These are phyloP conservation scores for Oophaga pumilio DNA, from an alignment of 2,113 vertebrate genomes.

Conservation along the genomic window DNA sequence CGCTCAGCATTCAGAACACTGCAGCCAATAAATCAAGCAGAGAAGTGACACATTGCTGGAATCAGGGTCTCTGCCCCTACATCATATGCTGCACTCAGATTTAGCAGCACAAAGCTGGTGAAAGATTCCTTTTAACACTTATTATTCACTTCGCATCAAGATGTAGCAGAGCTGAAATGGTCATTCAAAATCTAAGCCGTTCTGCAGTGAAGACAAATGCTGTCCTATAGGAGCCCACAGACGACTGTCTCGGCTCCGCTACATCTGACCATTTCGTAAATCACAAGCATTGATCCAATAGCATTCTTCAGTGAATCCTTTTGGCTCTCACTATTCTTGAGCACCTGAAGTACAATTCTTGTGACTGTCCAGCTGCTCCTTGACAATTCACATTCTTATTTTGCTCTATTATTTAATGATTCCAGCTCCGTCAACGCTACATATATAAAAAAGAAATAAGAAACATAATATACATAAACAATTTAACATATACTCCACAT, in stretches of 20 bases:
- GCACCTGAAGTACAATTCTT: neutral
- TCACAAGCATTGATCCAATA: neutral
- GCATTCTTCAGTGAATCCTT: neutral
- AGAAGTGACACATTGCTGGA: too few species aligned
- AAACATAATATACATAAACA: slow-evolving; percentile 4
- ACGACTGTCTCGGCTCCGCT: neutral
- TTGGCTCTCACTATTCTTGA: neutral
- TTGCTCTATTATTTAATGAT: neutral
- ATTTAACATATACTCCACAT: slow-evolving; percentile 2
- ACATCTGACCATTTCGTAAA: neutral
- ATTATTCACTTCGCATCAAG: too few species aligned
- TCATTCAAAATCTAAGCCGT: neutral
- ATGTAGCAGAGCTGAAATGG: neutral
- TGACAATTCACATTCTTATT: neutral
- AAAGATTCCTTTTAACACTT: too few species aligned
- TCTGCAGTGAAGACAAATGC: neutral
- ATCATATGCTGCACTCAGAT: too few species aligned
- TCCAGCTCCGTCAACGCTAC: neutral
- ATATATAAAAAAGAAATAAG: neutral
- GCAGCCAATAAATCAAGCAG: too few species aligned
- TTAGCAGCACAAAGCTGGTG: too few species aligned
- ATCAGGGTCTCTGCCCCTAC: too few species aligned
- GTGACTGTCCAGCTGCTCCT: neutral
- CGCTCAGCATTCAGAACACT: too few species aligned
- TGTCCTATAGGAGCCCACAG: neutral